Conservation (phyloP, 2,797 vertebrate species). For the Chaetophractus vellerosus region DNA sequence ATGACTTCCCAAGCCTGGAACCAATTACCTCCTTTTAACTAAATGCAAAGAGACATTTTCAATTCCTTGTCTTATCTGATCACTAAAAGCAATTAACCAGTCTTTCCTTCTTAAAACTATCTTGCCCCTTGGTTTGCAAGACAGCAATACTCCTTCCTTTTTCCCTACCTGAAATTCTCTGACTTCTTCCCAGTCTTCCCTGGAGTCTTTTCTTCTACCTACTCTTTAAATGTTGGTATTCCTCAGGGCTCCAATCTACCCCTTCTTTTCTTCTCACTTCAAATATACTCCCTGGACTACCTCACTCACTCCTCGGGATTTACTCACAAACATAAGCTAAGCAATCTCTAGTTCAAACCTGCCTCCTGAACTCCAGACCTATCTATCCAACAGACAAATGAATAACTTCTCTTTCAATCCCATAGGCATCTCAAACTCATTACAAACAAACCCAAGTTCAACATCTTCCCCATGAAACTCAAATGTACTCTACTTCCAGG, state of each 20-base stretch:
- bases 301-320: neutral
- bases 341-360: neutral
- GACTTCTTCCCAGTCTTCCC: neutral
- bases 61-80: conserved; percentile 68
- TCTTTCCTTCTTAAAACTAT: conserved; percentile 64
- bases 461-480: neutral
- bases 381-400: neutral
- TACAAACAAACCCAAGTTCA: conserved; percentile 25
- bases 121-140: neutral
- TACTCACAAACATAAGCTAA: conserved; percentile 15
- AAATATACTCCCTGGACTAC: neutral
- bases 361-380: conserved; percentile 11
- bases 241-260: neutral
- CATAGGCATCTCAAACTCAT: neutral
- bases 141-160: conserved; percentile 32
- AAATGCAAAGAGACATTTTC: conserved; percentile 67
- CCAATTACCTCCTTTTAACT: conserved; percentile 61
- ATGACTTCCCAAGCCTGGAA: conserved; percentile 23
- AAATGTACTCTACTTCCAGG: neutral
- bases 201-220: neutral
- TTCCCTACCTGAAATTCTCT: neutral
- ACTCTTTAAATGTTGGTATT: neutral
- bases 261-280: neutral
- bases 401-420: conserved; percentile 1
- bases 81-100: conserved; percentile 53